Evolutionary conservation across 2,888 invertebrate species (phyloP), one percentile per base, ranked within the genome.

Genomic region (Cantharis rufa): DNA sequence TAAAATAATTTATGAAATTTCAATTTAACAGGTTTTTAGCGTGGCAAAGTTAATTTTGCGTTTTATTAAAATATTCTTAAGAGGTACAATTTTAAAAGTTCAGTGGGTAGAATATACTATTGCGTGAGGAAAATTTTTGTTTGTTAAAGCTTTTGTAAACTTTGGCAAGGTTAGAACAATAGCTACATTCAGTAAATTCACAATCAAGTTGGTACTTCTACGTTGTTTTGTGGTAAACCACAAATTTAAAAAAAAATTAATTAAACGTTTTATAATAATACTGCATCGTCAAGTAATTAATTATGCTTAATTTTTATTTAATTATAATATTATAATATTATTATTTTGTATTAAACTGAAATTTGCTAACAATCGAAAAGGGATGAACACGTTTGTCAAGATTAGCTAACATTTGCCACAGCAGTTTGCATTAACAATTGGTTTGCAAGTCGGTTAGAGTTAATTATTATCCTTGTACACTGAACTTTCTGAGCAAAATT

Each of bases 121-220:
- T 66, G 64, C 64, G 64, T 66, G 64, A 66, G 21, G 64, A 66
- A 66, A 66, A 66, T 21, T 66, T 66, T 66, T 66, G 64, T 66
- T 66, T 21, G 64, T 9, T 66, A 66, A 66, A 66, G 21, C 64
- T 21, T 21, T 66, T 66, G 11, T 66, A 66, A 66, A 24, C 64
- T 66, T 66, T 24, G 7, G 64, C 64, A 66, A 18, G 24, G 18
- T 66, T 21, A 66, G 24, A 66, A 66, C 64, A 66, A 66, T 66
- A 24, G 48, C 48, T n/a, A 48, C n/a, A 48, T 48, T 13, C 48
- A 48, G 48, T 48, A 48, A 48, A 48, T 48, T n/a, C 13, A 48
- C 48, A n/a, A 48, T 48, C n/a, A 48, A 48, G 48, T 48, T 48
- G 48, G n/a, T 48, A 48, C 48, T 48, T 48, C n/a, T 48, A 48